A percentile compares a stretch with the other conserved stretches of the same genome.
These are phyloP conservation scores for Cetonia aurata DNA, from an alignment of 2,888 invertebrate species.

Conservation along the genomic window DNA sequence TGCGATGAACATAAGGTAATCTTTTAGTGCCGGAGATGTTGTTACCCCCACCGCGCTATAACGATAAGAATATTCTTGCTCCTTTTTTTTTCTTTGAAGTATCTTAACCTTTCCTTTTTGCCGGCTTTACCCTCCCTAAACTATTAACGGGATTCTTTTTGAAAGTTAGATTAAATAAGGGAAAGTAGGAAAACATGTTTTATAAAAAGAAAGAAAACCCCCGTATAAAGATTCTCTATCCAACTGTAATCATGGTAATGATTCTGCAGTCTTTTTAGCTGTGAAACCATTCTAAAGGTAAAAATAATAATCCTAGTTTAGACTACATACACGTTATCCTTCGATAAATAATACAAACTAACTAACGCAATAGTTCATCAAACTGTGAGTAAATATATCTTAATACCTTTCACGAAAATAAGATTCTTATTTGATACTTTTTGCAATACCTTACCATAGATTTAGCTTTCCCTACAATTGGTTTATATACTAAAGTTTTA, in stretches of 20 bases:
- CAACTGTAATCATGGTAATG: not conserved
- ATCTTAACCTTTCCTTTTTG: constrained; percentile 6
- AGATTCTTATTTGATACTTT: no score
- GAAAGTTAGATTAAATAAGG: constrained; percentile 35
- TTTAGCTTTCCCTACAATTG: no score
- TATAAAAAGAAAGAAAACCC: not conserved
- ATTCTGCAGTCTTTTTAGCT: no score
- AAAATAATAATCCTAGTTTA: no score
- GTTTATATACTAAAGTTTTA: no score
- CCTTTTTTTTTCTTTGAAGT: constrained; percentile 19
- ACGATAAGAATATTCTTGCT: constrained; percentile 14
- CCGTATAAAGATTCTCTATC: not conserved
- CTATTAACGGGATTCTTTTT: constrained; percentile 34
- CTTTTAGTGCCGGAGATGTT: constrained; percentile 5
- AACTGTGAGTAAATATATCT: no score
- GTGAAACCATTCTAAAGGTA: no score
- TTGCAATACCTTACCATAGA: no score
- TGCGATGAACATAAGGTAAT: constrained; percentile 19
- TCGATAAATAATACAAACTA: no score
- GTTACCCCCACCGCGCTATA: constrained; percentile 5
- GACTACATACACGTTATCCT: no score
- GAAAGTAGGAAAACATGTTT: constrained; percentile 37
- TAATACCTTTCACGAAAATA: no score
- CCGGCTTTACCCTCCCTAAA: constrained; percentile 16
- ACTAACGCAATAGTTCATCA: no score